Conservation (phyloP, 2,797 vertebrate genomes). For the Acipenser oxyrinchus region DNA sequence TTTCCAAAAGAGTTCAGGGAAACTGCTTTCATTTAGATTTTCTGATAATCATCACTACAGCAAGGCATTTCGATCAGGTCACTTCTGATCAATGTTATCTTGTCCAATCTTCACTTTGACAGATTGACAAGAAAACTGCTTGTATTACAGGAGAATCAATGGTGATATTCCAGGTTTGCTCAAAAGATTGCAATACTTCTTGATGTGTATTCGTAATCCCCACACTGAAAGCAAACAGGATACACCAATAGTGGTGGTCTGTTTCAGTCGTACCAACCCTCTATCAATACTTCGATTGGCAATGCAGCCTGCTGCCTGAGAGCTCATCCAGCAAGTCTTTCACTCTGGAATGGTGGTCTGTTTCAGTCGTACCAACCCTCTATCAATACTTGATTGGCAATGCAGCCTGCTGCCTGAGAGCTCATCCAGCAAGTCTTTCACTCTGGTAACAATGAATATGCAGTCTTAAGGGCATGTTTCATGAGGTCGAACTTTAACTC, state of each 20-base stretch:
- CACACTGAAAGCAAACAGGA: conserved; percentile 24
- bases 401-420: neutral
- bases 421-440: neutral
- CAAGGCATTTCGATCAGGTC: conserved; percentile 38
- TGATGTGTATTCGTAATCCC: conserved; percentile 28
- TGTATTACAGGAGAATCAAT: conserved; percentile 64
- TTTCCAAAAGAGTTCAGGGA: neutral
- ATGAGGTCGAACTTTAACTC: neutral
- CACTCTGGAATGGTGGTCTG: neutral
- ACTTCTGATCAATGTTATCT: conserved; percentile 46
- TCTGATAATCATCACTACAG: conserved; percentile 29
- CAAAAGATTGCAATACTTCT: conserved; percentile 49
- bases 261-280: neutral
- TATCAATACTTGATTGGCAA: conserved; percentile 2
- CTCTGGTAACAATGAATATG: too few relatives aligned
- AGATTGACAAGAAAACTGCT: conserved; percentile 50
- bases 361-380: neutral
- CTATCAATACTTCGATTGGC: conserved; percentile 1
- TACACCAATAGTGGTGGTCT: neutral
- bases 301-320: neutral
- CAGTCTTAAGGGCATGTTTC: conserved; percentile 26
- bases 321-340: neutral
- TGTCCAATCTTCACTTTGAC: conserved; percentile 58
- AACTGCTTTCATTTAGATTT: conserved; percentile 12
- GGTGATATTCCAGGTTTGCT: conserved; percentile 44